Evolutionary conservation across 2,113 vertebrate species (phyloP).

Genomic region (Eupsittula cactorum): DNA sequence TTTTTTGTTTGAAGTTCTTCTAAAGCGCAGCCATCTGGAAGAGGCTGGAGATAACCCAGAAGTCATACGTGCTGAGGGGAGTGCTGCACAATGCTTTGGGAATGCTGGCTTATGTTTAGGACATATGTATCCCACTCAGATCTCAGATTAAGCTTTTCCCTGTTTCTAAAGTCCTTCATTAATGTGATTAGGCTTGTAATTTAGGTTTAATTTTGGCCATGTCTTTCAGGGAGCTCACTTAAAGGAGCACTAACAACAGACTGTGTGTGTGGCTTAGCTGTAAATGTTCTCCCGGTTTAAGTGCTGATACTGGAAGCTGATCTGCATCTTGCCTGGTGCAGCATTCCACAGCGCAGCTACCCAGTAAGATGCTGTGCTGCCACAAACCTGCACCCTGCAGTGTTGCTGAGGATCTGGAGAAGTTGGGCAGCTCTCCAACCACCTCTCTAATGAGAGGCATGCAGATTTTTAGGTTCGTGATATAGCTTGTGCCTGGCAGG

Average conservation of each 20-base stretch:
- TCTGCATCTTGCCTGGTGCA: not conserved
- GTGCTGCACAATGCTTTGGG: rapidly evolving
- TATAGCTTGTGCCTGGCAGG: not conserved
- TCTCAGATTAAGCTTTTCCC: not conserved
- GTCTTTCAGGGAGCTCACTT: not conserved
- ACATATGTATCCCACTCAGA: no score
- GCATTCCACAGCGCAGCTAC: not conserved
- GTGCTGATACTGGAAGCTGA: not conserved
- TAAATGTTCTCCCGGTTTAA: not conserved
- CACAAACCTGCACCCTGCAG: not conserved
- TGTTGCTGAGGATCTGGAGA: not conserved
- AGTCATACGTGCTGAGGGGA: not conserved
- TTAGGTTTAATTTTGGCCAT: not conserved
- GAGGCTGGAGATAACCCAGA: not conserved
- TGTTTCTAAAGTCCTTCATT: not conserved
- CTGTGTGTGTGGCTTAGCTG: rapidly evolving
- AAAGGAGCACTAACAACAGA: not conserved
- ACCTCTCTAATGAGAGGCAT: rapidly evolving
- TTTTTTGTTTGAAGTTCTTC: not conserved
- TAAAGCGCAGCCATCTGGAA: not conserved
- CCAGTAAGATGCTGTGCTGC: not conserved
- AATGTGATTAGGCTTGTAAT: not conserved
- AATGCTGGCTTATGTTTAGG: not conserved
- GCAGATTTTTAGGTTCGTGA: not conserved
- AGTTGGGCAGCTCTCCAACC: not conserved